Evolutionary conservation across 2,888 invertebrate genomes (phyloP), one percentile per base, ranked within the genome.

Genomic region (Brassicogethes aeneus): DNA sequence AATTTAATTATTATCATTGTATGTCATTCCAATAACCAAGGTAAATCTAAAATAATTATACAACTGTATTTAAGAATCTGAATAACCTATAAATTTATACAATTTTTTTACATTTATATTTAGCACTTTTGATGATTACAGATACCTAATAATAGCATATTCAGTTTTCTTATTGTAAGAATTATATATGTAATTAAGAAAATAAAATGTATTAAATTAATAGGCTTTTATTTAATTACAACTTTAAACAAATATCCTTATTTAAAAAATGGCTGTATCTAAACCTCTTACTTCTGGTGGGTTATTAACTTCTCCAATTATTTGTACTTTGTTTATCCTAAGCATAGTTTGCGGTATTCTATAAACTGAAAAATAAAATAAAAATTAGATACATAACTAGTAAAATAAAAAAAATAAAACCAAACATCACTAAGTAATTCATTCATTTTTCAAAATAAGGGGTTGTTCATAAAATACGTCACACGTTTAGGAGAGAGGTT

Each of bases 301-400:
- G 46, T 65, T 62, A 48, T 65, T 60, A 15, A 67, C 35, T 45
- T 64, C 57, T 3, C 62, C 66, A 13, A 44, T 73, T 10, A 85
- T 70, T 53, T 75, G 75, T 44, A 89, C 80, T 1, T 77, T 73
- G 61, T 87, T 88, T 40, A 89, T 88, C 58, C 88, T 74, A 36
- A 89, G 62, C 71, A 81, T 79, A 2, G 87, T 86, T 55, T 82
- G 79, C 30, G 80, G 79, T 2, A 76, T 70, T 56, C 84, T 74
- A 53, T 74, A 74, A 63, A 75, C 75, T 74, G 53, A 43, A 66
- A 65, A 34, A 43, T 50, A 56, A 50, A 53, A 44, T 36, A 8
- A 40, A 29, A 15, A 37, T 32, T 23, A 23, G 23, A 23, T 7
- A 23, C 10, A 10, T 17, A 14, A 36, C 15, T 13, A 15, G n/a